These are phyloP conservation scores for Sphaerophoria rueppellii DNA, from an alignment of 2,888 invertebrate genomes.

Conservation along the genomic window DNA sequence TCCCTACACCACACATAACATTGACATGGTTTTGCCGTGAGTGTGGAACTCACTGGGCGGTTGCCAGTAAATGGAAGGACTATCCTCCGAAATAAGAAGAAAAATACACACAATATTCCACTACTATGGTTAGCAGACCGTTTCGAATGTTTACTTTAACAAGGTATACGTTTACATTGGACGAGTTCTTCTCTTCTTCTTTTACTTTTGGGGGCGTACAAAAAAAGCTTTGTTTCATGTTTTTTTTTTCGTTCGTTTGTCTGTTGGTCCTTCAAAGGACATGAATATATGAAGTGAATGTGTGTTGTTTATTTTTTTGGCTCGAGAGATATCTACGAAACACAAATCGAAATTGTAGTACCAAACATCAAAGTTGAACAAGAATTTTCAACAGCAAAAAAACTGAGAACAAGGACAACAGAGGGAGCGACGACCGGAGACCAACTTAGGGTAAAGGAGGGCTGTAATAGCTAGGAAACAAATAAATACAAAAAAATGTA, in stretches of 20 bases:
- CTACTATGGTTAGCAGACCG: background rate
- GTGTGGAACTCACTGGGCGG: background rate
- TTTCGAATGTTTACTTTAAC: conserved; percentile 52
- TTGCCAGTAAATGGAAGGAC: conserved; percentile 34
- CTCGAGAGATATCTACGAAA: conserved; percentile 36
- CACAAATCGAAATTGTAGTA: conserved; percentile 64
- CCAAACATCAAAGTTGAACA: conserved; percentile 56
- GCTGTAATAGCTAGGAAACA: background rate
- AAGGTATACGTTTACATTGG: conserved; percentile 51
- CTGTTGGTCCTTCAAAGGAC: conserved; percentile 52
- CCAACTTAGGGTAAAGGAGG: too few species aligned
- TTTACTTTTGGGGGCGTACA: background rate
- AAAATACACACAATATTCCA: conserved; percentile 23
- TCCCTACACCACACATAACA: conserved; percentile 21
- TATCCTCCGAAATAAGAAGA: conserved; percentile 43
- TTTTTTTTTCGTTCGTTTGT: conserved; percentile 3
- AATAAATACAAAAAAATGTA: conserved; percentile 29
- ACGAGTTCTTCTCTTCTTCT: conserved; percentile 18
- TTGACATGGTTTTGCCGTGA: conserved; percentile 39
- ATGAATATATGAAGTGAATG: conserved; percentile 41
- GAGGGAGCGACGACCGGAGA: too few species aligned
- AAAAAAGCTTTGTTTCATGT: conserved; percentile 1
- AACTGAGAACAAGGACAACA: background rate
- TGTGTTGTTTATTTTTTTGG: conserved; percentile 28
- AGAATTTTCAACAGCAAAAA: conserved; percentile 31